Base-by-base conservation (phyloP, 2,113 vertebrate species). In the Aegithalos caudatus region DNA sequence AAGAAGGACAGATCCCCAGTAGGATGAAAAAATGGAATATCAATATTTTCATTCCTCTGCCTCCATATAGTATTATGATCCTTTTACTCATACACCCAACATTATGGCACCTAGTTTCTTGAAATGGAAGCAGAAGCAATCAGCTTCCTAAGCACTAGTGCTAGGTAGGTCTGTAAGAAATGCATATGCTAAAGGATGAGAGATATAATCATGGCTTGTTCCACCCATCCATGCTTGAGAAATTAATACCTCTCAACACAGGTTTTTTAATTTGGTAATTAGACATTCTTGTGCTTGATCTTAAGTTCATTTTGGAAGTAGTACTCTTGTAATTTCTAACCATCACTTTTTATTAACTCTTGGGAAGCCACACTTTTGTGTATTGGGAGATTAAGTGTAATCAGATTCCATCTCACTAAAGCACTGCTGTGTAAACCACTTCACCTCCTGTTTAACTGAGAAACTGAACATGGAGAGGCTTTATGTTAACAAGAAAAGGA, bases 401-500 rank as follows among this genome's bases (percentile, higher is more conserved):
- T 93, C 91, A 93, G 29, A 91, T 90, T 88, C 71, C 66, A 82
- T 94, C 84, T 95, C 77, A 81, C 62, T 73, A 45, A 91, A 78
- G 92, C 50, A 53, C 60, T 90, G 76, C 86, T 86, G 40, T 82
- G 86, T 88, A 96, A 97, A 96, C 86, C 61, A 86, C 73, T 93
- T 97, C 81, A 88, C 47, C 38, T 95, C 42, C 85, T 94, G 62
- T 86, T 93, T 96, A 95, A 96, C 48, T 90, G 94, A 83, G 87
- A 82, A 94, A 83, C 47, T 69, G 51, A 95, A 96, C 6, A 28
- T 88, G 87, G 57, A 90, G 80, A 92, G 47, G 58, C 73, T 96
- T 96, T 89, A 45, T 83, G 81, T 96, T 96, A 94, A 88, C 82
- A 90, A 80, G 88, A 56, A 96, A 94, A 90, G 67, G 81, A 97